Base-by-base conservation (phyloP, 2,888 invertebrate species). In the Aleiodes leptofemur region DNA sequence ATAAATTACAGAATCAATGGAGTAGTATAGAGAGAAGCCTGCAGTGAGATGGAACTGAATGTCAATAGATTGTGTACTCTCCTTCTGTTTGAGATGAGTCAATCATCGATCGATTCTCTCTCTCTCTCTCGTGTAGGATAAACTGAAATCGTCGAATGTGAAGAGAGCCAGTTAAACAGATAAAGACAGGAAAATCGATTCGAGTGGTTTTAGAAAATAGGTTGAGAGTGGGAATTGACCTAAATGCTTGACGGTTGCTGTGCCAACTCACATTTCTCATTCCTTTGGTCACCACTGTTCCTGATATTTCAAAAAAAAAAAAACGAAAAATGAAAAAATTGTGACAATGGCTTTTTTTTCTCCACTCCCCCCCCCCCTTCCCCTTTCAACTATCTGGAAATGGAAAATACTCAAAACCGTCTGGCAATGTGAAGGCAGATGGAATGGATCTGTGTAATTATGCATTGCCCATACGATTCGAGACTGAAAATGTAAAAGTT, bases 211-310 rank as follows among this genome's bases (percentile, higher is more conserved):
- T 23, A n/a, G 48, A 23, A 23, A 6, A 64, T 48, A 23, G 48
- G 29, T 48, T 9, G 31, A 68, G 53, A 68, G 68, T 31, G 23
- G 64, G 64, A 31, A 51, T 50, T 68, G 68, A 68, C 68, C 68
- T 14, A 51, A 68, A 68, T 68, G 31, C 31, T 68, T 68, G 51
- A 68, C 50, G 68, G 68, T 34, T 16, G 51, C 31, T 14, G 68
- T 68, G 68, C 68, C 68, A 68, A 51, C 51, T n/a, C 11, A 16
- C 31, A 51, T 68, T 68, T 51, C 29, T 68, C 51, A 53, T 51
- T 51, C 68, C 64, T 23, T 48, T 13, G 38, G 16, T 48, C 64
- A 64, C 16, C 48, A 16, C 16, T 48, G 6, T 8, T 48, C 48
- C 48, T 64, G 64, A 14, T 59, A 59, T 43, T 64, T 43, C 11